Evolutionary conservation across 2,888 invertebrate species (phyloP).

Genomic region (Platycheirus albimanus): DNA sequence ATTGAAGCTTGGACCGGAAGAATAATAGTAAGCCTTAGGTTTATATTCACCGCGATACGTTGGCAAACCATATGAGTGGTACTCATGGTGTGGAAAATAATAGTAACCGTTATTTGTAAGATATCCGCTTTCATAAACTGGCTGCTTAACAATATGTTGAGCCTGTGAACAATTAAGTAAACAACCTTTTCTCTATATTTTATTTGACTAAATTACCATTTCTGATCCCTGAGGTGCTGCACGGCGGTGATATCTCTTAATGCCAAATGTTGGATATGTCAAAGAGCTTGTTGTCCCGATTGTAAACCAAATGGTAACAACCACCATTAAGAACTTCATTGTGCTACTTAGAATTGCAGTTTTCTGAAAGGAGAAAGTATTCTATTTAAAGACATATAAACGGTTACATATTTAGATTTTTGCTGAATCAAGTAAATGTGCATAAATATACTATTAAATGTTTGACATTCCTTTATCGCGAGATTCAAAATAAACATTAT

Average conservation of each 20-base stretch:
- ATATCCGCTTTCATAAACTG: constrained; percentile 57
- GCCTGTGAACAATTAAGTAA: constrained; percentile 24
- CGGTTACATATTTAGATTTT: too few species aligned
- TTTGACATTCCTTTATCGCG: too few species aligned
- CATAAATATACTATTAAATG: too few species aligned
- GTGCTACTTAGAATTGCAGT: background rate
- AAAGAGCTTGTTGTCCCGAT: constrained; percentile 45
- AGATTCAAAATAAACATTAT: too few species aligned
- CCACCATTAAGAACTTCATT: constrained; percentile 47
- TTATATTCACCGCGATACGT: constrained; percentile 77
- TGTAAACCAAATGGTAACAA: constrained; percentile 36
- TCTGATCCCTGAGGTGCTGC: constrained; percentile 27
- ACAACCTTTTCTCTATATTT: background rate
- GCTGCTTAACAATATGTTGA: constrained; percentile 47
- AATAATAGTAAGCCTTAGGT: constrained; percentile 83
- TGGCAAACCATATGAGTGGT: constrained; percentile 76
- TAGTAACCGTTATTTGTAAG: constrained; percentile 74
- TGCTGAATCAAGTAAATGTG: too few species aligned
- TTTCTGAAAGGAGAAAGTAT: constrained; percentile 4
- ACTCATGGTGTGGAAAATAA: constrained; percentile 74
- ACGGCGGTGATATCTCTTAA: constrained; percentile 75
- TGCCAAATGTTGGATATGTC: constrained; percentile 75
- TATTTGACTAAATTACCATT: constrained; percentile 32
- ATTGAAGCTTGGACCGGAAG: constrained; percentile 81
- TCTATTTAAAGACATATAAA: too few species aligned